These are phyloP conservation scores for Globodera ellingtonae DNA, from an alignment of 1,140 invertebrate species.

Conservation along the genomic window DNA sequence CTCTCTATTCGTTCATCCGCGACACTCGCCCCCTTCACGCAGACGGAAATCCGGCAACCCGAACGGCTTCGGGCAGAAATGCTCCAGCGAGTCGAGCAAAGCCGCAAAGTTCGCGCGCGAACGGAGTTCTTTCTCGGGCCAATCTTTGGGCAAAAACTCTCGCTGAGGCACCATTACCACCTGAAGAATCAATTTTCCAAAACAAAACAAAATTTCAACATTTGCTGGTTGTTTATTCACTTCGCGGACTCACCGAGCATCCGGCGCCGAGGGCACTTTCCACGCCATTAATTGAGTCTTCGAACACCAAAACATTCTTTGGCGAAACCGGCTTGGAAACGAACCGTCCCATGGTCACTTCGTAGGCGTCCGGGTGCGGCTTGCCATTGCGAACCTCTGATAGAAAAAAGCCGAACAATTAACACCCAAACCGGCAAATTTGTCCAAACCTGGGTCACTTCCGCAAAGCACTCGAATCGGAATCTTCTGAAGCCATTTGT, in stretches of 20 bases:
- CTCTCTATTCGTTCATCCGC: neutral
- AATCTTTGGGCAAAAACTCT: conserved; percentile 37
- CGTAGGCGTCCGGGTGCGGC: conserved; percentile 88
- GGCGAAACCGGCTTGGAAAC: conserved; percentile 66
- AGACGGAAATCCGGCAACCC: conserved; percentile 35
- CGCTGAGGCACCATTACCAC: conserved; percentile 66
- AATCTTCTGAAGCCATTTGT: conserved; percentile 45
- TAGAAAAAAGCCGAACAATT: neutral
- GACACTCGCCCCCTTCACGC: neutral
- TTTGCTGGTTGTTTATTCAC: neutral
- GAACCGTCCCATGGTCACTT: conserved; percentile 79
- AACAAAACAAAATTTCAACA: neutral
- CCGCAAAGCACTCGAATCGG: conserved; percentile 75
- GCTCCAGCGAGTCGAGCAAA: conserved; percentile 34
- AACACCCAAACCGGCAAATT: neutral
- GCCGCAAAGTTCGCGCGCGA: conserved; percentile 28
- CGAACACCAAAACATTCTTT: conserved; percentile 75
- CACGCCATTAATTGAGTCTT: conserved; percentile 84
- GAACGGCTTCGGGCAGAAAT: conserved; percentile 36
- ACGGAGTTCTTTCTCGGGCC: conserved; percentile 4
- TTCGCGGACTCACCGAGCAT: neutral
- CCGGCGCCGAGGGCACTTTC: conserved; percentile 74
- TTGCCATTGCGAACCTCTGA: conserved; percentile 69
- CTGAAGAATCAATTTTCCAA: conserved; percentile 19
- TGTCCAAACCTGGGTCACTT: conserved; percentile 76